Conservation (phyloP, 2,888 invertebrate species). For the Caradrina kadenii region DNA sequence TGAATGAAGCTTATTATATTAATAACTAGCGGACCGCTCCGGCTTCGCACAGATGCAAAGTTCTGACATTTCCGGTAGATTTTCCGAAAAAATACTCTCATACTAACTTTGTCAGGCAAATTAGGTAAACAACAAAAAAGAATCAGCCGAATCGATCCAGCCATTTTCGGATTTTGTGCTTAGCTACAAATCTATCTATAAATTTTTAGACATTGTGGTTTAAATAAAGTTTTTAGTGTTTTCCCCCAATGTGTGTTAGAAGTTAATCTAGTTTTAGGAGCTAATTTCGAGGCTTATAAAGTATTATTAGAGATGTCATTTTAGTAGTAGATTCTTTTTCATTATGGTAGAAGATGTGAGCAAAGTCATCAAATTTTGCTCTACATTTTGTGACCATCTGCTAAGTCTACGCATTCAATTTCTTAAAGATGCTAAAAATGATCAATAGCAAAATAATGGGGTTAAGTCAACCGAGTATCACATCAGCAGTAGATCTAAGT, state of each 20-base stretch:
- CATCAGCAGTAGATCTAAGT: neutral
- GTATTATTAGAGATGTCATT: neutral
- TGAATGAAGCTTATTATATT: slow-evolving; percentile 44
- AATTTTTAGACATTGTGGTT: slow-evolving; percentile 1
- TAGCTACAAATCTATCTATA: too few relatives aligned
- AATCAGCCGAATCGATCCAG: too few relatives aligned
- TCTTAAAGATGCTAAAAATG: neutral
- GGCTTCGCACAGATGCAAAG: too few relatives aligned
- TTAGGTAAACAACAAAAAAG: too few relatives aligned
- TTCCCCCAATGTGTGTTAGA: neutral
- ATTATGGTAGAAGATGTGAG: too few relatives aligned
- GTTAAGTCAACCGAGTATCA: neutral
- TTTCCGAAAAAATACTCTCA: too few relatives aligned
- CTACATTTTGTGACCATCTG: too few relatives aligned
- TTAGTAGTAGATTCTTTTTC: too few relatives aligned
- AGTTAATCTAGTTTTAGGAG: neutral
- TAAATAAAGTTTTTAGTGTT: neutral
- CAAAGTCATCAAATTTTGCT: too few relatives aligned
- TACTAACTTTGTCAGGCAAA: too few relatives aligned
- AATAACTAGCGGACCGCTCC: slow-evolving; percentile 4
- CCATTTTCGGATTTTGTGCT: too few relatives aligned
- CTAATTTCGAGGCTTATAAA: neutral
- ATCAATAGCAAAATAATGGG: neutral
- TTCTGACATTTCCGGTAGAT: too few relatives aligned
- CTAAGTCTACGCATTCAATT: neutral